Evolutionary conservation across 2,797 vertebrate species (phyloP).

Genomic region (Hydrocynus forskahlii): DNA sequence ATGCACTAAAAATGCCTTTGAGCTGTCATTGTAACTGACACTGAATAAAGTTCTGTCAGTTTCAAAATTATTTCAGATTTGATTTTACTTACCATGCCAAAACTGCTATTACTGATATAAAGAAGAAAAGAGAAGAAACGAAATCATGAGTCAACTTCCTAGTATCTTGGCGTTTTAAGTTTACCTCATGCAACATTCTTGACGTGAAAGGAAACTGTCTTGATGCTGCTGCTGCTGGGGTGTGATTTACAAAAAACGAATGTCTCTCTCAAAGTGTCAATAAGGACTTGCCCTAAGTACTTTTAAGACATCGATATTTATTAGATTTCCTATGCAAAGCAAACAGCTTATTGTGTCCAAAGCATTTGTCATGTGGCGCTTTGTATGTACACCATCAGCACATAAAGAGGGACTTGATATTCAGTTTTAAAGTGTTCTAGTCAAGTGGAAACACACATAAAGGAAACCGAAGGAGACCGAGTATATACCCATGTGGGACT

Average conservation of each 20-base stretch:
- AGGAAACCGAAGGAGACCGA: not conserved
- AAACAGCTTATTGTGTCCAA: not conserved
- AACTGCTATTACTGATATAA: not conserved
- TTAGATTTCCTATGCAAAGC: not conserved
- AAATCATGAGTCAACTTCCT: slow-evolving; percentile 23
- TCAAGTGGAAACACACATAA: not conserved
- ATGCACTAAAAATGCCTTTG: too few relatives aligned
- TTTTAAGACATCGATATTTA: not conserved
- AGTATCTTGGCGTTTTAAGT: slow-evolving; percentile 22
- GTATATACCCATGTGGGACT: not conserved
- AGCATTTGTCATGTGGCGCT: not conserved
- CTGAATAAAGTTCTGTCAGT: not conserved
- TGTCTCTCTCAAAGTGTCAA: not conserved
- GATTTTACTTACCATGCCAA: not conserved
- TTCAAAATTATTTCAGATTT: not conserved
- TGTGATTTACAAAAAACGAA: slow-evolving; percentile 9
- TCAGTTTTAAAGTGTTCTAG: not conserved
- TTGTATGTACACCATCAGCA: not conserved
- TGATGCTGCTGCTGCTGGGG: not conserved
- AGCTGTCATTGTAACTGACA: too few relatives aligned
- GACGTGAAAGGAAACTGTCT: slow-evolving; percentile 13
- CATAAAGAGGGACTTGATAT: not conserved
- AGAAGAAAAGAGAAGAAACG: not conserved
- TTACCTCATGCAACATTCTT: not conserved
- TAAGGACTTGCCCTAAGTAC: not conserved